phyloP scores from a whole-genome alignment of 2,888 invertebrate species.

The Drosophila infuscata region DNA sequence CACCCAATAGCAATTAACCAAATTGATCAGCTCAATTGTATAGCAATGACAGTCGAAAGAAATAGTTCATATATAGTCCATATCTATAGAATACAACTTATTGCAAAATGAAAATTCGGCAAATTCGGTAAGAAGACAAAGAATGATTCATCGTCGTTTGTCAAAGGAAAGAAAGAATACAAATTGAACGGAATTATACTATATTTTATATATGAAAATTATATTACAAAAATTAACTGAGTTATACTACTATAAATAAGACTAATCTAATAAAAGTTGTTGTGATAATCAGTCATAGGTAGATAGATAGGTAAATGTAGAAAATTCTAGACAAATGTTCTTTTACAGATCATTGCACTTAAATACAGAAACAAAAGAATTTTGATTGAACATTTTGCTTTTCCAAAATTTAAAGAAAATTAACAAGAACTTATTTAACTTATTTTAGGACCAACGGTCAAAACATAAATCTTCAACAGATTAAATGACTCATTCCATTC shows the following conservation, averaged over 20 bases:
- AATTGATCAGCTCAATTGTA: slow-evolving; percentile 3
- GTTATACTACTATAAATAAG: neutral
- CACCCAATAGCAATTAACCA: neutral
- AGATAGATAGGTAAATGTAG: neutral
- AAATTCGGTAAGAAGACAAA: slow-evolving; percentile 1
- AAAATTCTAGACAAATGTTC: neutral
- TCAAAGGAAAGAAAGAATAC: neutral
- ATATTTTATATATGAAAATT: neutral
- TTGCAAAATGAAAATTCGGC: slow-evolving; percentile 37
- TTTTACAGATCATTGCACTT: neutral
- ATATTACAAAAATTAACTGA: neutral
- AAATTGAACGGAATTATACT: neutral
- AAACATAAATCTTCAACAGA: slow-evolving; percentile 1
- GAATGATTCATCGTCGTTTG: slow-evolving; percentile 42
- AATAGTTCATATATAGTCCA: slow-evolving; percentile 5
- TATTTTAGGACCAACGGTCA: neutral
- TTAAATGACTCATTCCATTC: slow-evolving; percentile 39
- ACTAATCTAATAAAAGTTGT: neutral
- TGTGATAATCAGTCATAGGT: neutral
- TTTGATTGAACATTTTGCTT: neutral
- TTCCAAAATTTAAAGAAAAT: neutral
- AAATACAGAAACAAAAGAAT: neutral
- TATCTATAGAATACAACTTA: neutral
- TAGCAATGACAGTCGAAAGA: slow-evolving; percentile 8
- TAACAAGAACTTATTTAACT: neutral